Evolutionary conservation across 2,888 invertebrate species (phyloP), one percentile per base, ranked within the genome.

Genomic region (Lepas anatifera): DNA sequence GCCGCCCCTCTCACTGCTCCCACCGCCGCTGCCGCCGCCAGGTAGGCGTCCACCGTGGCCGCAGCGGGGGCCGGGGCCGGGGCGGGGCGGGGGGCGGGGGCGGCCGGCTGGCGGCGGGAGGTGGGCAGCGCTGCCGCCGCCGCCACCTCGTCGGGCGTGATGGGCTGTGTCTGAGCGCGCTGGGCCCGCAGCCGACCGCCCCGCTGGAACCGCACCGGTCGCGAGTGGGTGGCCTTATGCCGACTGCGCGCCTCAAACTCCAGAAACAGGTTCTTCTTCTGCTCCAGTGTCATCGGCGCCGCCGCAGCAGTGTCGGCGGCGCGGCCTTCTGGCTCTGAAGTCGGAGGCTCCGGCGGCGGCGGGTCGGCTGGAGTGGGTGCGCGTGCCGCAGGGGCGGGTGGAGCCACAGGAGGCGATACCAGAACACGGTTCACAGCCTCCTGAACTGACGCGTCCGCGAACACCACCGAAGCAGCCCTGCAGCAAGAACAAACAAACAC

Each of bases 271-370:
- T 95, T 80, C 73, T 95, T 81, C 79, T 92, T 93, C 77, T 95
- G 87, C 76, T 92, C 89, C 82, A 93, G 95, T 81, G 95, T 94
- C 77, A 93, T 84, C 78, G 95, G 94, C 78, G 93, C 95, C 76
- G 95, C 87, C 83, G 95, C 95, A 81, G 95, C 94, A 78, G 95
- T 92, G 48, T 90, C 85, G 90, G 91, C 77, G 18, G 71, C 71
- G 74, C n/a, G n/a, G n/a, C n/a, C n/a, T n/a, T n/a, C n/a, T n/a
- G n/a, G n/a, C n/a, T n/a, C n/a, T n/a, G n/a, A n/a, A n/a, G n/a
- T n/a, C n/a, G n/a, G n/a, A n/a, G n/a, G n/a, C n/a, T n/a, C n/a
- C 80, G 80, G 90, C 89, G 78, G 88, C 84, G 76, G 92, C 90
- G 89, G 90, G 80, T 87, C 90, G 81, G 92, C 92, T 69, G 91